A percentile compares a stretch with the other conserved stretches of the same genome.
phyloP scores from a whole-genome alignment of 2,888 invertebrate genomes.

The Listrodromus nycthemerus region DNA sequence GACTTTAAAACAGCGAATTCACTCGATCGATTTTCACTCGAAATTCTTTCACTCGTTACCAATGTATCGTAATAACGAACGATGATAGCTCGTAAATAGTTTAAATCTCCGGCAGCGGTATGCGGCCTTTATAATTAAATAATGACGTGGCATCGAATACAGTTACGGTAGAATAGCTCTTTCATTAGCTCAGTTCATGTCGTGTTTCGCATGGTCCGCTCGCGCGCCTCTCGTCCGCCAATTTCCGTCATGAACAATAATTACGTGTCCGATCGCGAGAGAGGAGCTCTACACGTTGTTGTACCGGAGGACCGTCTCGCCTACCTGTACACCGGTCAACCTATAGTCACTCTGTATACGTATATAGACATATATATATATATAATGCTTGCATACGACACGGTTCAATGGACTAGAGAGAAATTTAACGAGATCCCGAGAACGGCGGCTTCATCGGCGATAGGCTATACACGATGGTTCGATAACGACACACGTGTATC shows the following conservation, averaged over 20 bases:
- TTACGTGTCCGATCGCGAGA: constrained; percentile 64
- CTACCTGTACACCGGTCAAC: constrained; percentile 19
- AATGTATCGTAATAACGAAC: constrained; percentile 32
- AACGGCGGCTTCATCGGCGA: constrained; percentile 30
- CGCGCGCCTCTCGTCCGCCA: constrained; percentile 54
- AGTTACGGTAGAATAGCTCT: constrained; percentile 62
- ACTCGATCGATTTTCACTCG: too few species aligned
- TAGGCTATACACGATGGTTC: constrained; percentile 28
- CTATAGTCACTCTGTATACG: not conserved
- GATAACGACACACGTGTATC: constrained; percentile 19
- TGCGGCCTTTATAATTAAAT: constrained; percentile 57
- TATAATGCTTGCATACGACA: constrained; percentile 45
- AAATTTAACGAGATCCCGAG: constrained; percentile 49
- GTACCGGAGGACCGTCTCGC: constrained; percentile 16
- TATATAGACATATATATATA: too few species aligned
- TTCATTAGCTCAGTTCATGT: constrained; percentile 61
- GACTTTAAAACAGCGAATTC: too few species aligned
- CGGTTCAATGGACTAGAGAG: constrained; percentile 46
- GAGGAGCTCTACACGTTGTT: constrained; percentile 36
- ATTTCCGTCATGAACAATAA: constrained; percentile 66
- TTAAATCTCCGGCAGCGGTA: constrained; percentile 12
- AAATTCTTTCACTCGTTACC: not conserved
- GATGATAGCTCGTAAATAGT: constrained; percentile 25
- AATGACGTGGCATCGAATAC: constrained; percentile 63
- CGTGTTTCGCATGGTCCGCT: constrained; percentile 42